Evolutionary conservation across 1,140 invertebrate species (phyloP).

Genomic region (Rhynchophorus ferrugineus): DNA sequence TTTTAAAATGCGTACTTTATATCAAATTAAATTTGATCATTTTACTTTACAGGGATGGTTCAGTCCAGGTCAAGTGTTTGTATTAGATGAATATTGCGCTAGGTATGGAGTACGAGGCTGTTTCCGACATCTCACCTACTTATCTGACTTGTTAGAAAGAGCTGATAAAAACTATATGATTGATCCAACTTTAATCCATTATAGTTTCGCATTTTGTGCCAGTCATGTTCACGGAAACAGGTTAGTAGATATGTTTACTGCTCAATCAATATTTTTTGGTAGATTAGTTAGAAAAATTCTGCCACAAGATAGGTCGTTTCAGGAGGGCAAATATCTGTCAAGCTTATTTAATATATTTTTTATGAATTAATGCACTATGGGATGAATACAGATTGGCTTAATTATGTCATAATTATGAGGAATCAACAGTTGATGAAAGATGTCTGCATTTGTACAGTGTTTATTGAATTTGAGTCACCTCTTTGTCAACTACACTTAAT

Average conservation of each 20-base stretch:
- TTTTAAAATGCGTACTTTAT: neutral
- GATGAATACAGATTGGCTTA: too few species aligned
- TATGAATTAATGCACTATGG: too few species aligned
- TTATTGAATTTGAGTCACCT: too few species aligned
- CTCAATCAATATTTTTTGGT: neutral
- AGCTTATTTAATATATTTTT: neutral
- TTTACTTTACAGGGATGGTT: constrained; percentile 83
- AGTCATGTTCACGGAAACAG: constrained; percentile 97
- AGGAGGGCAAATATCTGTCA: neutral
- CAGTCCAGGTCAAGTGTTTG: constrained; percentile 96
- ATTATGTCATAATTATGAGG: too few species aligned
- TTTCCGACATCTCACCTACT: constrained; percentile 91
- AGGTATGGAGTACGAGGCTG: constrained; percentile 95
- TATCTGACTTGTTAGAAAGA: constrained; percentile 91
- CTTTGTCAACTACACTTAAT: too few species aligned
- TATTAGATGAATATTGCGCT: constrained; percentile 97
- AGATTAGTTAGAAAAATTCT: constrained; percentile 31
- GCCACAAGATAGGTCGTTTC: neutral
- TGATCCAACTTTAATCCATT: constrained; percentile 97
- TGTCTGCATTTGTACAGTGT: too few species aligned
- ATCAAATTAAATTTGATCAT: constrained; percentile 2
- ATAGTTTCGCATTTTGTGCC: constrained; percentile 97
- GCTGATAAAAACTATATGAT: constrained; percentile 94
- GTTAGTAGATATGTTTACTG: constrained; percentile 45
- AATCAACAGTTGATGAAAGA: too few species aligned